Evolutionary conservation across 1,140 invertebrate genomes (phyloP).

Genomic region (Oncopodura yosiiana): DNA sequence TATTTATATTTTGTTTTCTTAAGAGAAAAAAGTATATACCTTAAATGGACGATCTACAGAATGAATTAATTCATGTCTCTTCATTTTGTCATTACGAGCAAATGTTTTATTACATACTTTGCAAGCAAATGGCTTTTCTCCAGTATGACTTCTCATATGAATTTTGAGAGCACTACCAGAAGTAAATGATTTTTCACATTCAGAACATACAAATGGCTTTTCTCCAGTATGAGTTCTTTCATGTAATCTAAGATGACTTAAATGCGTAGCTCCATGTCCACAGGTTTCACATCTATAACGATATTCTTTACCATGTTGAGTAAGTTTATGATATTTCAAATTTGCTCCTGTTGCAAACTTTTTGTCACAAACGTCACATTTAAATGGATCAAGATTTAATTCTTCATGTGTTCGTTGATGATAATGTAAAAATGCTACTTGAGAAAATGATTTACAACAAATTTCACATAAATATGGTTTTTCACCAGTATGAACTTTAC

Average conservation of each 20-base stretch:
- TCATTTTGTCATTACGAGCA: conserved; percentile 1
- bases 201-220: background rate
- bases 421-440: conserved; percentile 9
- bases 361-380: conserved; percentile 14
- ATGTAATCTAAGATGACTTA: conserved; percentile 5
- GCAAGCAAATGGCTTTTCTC: conserved; percentile 11
- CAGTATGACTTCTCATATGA: conserved; percentile 13
- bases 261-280: conserved; percentile 10
- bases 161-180: conserved; percentile 8
- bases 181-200: conserved; percentile 8
- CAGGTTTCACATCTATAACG: conserved; percentile 14
- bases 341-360: conserved; percentile 9
- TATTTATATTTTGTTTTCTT: too few species aligned
- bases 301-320: conserved; percentile 10
- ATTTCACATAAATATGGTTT: conserved; percentile 14
- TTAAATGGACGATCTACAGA: too few species aligned
- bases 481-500: conserved; percentile 16
- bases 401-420: conserved; percentile 17
- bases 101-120: conserved; percentile 7
- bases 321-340: conserved; percentile 4
- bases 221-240: conserved; percentile 14
- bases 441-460: conserved; percentile 13
- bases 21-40: too few species aligned
- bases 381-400: conserved; percentile 1
- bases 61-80: conserved; percentile 7